Conservation (phyloP, 2,888 invertebrate species). For the Xanthia togata region DNA sequence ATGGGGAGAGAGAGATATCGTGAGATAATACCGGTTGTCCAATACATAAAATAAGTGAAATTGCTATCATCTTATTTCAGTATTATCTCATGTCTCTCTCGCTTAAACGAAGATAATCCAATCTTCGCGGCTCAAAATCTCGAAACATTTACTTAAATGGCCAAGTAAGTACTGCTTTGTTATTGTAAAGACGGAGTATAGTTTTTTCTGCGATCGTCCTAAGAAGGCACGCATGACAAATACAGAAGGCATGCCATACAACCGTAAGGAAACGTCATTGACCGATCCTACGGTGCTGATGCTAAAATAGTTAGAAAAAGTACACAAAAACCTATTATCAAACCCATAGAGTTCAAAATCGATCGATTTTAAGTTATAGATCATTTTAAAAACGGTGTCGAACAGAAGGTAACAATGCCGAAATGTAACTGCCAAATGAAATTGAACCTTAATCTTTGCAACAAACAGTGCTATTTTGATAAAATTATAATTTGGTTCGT, state of each 20-base stretch:
- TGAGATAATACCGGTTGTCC: not conserved
- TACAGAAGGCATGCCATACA: conserved; percentile 70
- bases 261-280: conserved; percentile 70
- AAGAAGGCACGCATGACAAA: conserved; percentile 70
- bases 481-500: not conserved
- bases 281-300: conserved; percentile 63
- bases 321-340: conserved; percentile 27
- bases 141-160: conserved; percentile 30
- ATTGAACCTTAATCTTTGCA: conserved; percentile 22
- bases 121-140: conserved; percentile 29
- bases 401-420: conserved; percentile 40
- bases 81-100: conserved; percentile 31
- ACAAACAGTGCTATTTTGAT: not conserved
- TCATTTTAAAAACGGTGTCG: conserved; percentile 23
- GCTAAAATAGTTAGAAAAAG: conserved; percentile 55
- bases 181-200: conserved; percentile 25
- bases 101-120: conserved; percentile 25
- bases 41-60: conserved; percentile 15
- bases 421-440: conserved; percentile 40
- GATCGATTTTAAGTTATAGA: conserved; percentile 24
- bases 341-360: conserved; percentile 50
- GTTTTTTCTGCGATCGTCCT: conserved; percentile 51
- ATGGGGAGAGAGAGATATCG: not conserved
- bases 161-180: conserved; percentile 41
- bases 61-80: conserved; percentile 16